Base-by-base conservation (phyloP, 2,888 invertebrate species). In the Imbricaverruca yamaguchii region DNA sequence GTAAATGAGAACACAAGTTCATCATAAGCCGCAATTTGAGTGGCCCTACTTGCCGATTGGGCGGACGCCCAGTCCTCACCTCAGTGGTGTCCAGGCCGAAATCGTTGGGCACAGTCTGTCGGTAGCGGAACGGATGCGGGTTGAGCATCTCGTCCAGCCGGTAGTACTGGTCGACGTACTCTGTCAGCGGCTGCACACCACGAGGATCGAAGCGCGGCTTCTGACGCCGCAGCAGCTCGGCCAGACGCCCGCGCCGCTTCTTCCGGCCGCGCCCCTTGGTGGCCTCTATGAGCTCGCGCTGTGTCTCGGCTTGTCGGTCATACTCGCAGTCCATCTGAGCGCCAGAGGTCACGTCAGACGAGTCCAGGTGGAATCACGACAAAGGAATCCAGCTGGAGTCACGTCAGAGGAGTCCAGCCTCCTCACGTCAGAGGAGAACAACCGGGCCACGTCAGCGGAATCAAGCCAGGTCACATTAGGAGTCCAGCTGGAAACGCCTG, bases 41-140 rank as follows among this genome's bases (percentile, higher is more conserved):
- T 39, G 39, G 39, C 39, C 39, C 39, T 39, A 39, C 2, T 39
- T 39, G 39, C 39, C 39, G 39, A 39, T 39, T 39, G 39, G 39
- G 39, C 4, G 39, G 39, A 39, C 39, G 39, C 39, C 39, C 2
- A 39, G 39, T 39, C 39, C 78, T 15, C 23, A 78, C 78, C 78
- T 78, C 78, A 4, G n/a, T 23, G n/a, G 57, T 12, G 57, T n/a
- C 56, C 56, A 78, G 63, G 39, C 81, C 78, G 93, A 87, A 93
- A 93, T 84, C 97, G 98, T 88, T 97, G 98, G 87, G 89, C 97
- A 83, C 97, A 97, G 12, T 91, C 93, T 0, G 95, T 94, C 1
- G 93, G 95, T 84, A 90, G 91, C 55, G 95, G 95, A 3, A 89
- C 98, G 79, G 97, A 97, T 67, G 89, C 91, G 78, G 89, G 95